Percentiles rank a stretch among this genome's conserved stretches.
Conservation (phyloP, 2,888 invertebrate genomes). For the Phymatocera aterrima region DNA sequence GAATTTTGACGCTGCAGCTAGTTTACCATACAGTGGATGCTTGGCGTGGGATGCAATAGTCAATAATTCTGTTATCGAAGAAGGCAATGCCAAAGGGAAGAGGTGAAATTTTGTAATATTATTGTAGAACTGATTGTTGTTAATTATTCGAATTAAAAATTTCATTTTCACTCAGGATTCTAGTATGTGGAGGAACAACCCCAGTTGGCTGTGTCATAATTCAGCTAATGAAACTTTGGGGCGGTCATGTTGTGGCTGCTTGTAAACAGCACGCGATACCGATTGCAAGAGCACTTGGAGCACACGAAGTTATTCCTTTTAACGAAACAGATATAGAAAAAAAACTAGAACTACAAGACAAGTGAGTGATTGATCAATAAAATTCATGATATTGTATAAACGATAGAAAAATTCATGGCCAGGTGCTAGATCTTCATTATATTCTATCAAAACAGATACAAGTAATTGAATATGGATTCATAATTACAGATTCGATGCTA, state of each 20-base stretch:
- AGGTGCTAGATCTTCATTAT: too few species aligned
- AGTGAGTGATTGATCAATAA: conserved; percentile 56
- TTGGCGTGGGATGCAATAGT: conserved; percentile 77
- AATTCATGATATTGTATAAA: neutral
- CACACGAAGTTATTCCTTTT: conserved; percentile 76
- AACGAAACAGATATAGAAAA: conserved; percentile 65
- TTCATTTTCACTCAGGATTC: conserved; percentile 71
- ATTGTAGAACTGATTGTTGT: neutral
- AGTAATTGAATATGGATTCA: neutral
- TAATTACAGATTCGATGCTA: conserved; percentile 73
- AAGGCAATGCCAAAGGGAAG: conserved; percentile 76
- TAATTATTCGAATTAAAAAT: neutral
- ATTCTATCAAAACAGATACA: too few species aligned
- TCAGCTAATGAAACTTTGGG: conserved; percentile 78
- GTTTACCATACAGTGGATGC: conserved; percentile 79
- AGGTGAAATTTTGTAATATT: conserved; percentile 69
- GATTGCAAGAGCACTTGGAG: conserved; percentile 78
- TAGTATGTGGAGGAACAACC: conserved; percentile 78
- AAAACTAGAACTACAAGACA: conserved; percentile 66
- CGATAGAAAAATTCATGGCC: too few species aligned
- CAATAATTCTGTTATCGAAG: conserved; percentile 74
- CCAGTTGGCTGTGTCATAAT: conserved; percentile 79
- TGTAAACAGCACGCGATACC: conserved; percentile 76
- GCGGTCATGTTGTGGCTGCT: conserved; percentile 77
- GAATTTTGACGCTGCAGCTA: conserved; percentile 79